Base-by-base conservation (phyloP, 2,797 vertebrate species). In the Anguilla megastoma region DNA sequence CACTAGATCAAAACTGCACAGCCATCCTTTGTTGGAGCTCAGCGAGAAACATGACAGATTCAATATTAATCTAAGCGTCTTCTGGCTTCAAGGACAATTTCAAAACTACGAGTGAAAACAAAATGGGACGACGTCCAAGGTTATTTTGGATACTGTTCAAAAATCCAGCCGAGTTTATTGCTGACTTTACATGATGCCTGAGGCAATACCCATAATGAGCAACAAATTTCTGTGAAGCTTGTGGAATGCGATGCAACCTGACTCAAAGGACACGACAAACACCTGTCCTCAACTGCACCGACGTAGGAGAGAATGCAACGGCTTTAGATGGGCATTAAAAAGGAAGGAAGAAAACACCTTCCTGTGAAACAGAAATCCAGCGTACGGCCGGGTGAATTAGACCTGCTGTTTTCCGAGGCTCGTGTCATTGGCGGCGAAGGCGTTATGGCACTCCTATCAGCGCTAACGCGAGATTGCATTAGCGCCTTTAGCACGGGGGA, bases 251-350 rank as follows among this genome's bases (percentile, higher is more conserved):
- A 85, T 85, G 69, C 58, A 69, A 27, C 66, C 9, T 76, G 12
- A 87, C 84, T 88, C 69, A 71, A 85, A 85, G 71, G 87, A 85
- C 82, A 85, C 33, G 66, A 56, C 12, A 56, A 56, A 88, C 14
- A 63, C 24, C 63, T 41, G 54, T 88, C 63, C 83, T 50, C 60
- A 87, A 84, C 63, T 66, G 79, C 60, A 63, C 63, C 84, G 30
- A 16, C 36, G 30, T 63, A 12, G 36, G 60, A 41, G 50, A 52
- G 50, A 10, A 52, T 52, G 50, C 10, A 52, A 10, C 6, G 10
- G 1, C 50, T 7, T 52, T 52, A 52, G 50, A 52, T 10, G 50
- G 50, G 50, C 6, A 52, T 52, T 52, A 52, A 52, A 52, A 52
- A 52, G 10, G 50, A 52, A 52, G 50, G 9, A 7, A 10, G 1